Evolutionary conservation across 1,140 invertebrate genomes (phyloP).

Genomic region (Amphibalanus amphitrite): DNA sequence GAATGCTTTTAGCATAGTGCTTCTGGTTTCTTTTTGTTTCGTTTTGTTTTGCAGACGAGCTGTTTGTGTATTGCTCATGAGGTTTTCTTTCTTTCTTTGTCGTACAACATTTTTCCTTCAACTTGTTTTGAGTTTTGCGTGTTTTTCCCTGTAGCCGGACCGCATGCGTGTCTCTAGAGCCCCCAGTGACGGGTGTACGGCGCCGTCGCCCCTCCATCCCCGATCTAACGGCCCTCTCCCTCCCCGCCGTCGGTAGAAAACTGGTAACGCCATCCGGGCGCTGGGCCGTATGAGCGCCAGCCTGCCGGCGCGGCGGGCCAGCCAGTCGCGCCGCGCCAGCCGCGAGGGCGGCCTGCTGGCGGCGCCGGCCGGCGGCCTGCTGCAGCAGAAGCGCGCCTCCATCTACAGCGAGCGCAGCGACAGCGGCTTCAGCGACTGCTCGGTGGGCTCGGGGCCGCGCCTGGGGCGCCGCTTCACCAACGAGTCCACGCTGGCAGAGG

Average conservation of each 20-base stretch:
- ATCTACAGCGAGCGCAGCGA: slow-evolving; percentile 48
- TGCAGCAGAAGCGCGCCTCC: slow-evolving; percentile 32
- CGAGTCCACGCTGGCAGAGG: neutral
- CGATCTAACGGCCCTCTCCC: slow-evolving; percentile 10
- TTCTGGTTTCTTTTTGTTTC: no score
- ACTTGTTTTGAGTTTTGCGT: no score
- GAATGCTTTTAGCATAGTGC: no score
- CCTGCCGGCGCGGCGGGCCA: slow-evolving; percentile 17
- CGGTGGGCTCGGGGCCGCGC: neutral
- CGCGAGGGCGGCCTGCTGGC: slow-evolving; percentile 14
- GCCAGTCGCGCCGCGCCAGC: slow-evolving; percentile 16
- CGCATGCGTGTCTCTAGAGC: no score
- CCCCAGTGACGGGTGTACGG: no score
- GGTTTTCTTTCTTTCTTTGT: no score
- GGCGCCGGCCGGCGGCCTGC: slow-evolving; percentile 13
- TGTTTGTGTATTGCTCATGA: no score
- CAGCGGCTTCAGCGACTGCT: slow-evolving; percentile 27
- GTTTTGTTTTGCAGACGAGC: no score
- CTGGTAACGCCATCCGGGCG: slow-evolving; percentile 71
- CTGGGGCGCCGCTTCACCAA: neutral
- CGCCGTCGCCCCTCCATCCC: neutral
- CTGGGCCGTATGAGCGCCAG: slow-evolving; percentile 38
- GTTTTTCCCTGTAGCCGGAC: no score
- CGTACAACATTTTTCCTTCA: no score
- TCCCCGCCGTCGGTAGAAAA: slow-evolving; percentile 47